Percentiles rank a stretch among this genome's conserved stretches.
Evolutionary conservation across 2,797 vertebrate species (phyloP).

Genomic region (Acrocephalus scirpaceus): DNA sequence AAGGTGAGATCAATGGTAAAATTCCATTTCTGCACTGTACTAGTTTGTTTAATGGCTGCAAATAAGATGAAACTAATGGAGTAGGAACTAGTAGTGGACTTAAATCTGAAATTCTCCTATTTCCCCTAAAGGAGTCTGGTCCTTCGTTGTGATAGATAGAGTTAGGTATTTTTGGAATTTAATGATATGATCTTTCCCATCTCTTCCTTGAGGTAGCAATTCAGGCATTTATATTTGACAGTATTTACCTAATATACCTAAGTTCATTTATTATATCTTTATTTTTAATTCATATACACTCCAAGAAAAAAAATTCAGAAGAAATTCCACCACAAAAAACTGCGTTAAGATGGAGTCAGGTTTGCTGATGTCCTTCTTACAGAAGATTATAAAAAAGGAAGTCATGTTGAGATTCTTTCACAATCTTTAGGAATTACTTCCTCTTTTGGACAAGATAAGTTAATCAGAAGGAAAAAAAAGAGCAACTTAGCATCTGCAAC

Average conservation of each 20-base stretch:
- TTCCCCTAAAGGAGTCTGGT: neutral
- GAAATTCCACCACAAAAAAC: conserved; percentile 56
- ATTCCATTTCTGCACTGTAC: conserved; percentile 47
- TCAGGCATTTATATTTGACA: conserved; percentile 54
- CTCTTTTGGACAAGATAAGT: conserved; percentile 3
- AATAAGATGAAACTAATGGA: conserved; percentile 26
- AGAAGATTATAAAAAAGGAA: neutral
- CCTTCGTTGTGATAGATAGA: neutral
- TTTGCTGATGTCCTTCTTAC: conserved; percentile 35
- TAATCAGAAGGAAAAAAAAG: neutral
- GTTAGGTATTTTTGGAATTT: conserved; percentile 1
- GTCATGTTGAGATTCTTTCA: neutral
- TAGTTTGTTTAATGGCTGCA: conserved; percentile 50
- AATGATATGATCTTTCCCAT: neutral
- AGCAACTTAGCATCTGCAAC: neutral
- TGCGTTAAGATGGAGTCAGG: conserved; percentile 57
- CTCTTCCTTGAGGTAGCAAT: conserved; percentile 37
- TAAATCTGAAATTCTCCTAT: neutral
- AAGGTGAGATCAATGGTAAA: conserved; percentile 26
- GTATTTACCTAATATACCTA: conserved; percentile 43
- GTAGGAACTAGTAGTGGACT: conserved; percentile 15
- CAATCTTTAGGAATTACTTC: conserved; percentile 20
- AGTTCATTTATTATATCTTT: conserved; percentile 31
- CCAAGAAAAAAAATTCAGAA: neutral
- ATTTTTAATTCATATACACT: conserved; percentile 42